These are phyloP conservation scores for Ciconia nigra DNA, from an alignment of 2,797 vertebrate species.

Conservation along the genomic window DNA sequence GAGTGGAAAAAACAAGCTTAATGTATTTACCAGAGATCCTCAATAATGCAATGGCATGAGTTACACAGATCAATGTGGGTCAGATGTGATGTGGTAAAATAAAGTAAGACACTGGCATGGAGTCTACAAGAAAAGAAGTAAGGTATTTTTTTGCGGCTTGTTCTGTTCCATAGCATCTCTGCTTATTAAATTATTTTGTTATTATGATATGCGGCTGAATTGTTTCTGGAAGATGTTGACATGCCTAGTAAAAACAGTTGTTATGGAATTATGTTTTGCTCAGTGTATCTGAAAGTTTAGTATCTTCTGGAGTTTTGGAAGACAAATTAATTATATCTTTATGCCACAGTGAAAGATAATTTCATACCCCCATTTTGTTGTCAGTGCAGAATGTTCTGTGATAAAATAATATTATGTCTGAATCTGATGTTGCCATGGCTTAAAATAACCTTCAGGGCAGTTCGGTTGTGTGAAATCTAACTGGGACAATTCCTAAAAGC, in stretches of 20 bases:
- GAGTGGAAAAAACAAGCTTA: not conserved
- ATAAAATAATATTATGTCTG: not conserved
- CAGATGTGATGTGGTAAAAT: not conserved
- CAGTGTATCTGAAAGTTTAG: not conserved
- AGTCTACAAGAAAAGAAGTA: not conserved
- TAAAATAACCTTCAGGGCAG: slow-evolving; percentile 37
- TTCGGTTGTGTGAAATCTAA: not conserved
- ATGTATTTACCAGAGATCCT: not conserved
- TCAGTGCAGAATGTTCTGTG: not conserved
- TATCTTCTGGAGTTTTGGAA: not conserved
- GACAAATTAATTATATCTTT: not conserved
- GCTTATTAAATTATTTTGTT: not conserved
- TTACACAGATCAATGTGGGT: not conserved
- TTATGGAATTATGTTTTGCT: not conserved
- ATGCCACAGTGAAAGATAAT: not conserved
- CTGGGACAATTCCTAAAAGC: slow-evolving; percentile 29
- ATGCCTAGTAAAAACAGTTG: not conserved
- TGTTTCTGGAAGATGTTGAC: not conserved
- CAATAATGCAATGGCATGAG: not conserved
- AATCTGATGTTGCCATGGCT: not conserved
- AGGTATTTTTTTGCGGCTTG: not conserved
- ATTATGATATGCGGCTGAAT: not conserved
- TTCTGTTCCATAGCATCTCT: not conserved
- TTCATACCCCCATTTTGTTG: not conserved
- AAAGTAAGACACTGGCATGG: not conserved